phyloP scores from a whole-genome alignment of 2,113 vertebrate species.

The Poicephalus gulielmi region DNA sequence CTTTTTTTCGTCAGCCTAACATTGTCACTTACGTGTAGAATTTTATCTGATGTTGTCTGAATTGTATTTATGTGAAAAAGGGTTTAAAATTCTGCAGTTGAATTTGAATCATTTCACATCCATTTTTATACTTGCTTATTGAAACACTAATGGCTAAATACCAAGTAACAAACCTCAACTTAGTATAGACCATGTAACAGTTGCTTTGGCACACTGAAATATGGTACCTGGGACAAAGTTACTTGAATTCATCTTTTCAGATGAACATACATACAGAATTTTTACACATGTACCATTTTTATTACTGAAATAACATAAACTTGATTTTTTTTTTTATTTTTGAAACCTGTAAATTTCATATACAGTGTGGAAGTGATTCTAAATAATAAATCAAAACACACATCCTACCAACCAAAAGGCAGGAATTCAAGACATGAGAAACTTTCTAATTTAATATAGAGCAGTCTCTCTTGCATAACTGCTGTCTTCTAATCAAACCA shows the following conservation, averaged over 20 bases:
- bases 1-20: not conserved
- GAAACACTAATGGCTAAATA: not conserved
- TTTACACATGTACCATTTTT: not conserved
- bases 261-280: not conserved
- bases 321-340: conserved; percentile 1
- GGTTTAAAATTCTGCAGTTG: not conserved
- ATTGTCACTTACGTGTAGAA: not conserved
- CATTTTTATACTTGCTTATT: not conserved
- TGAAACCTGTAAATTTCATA: not conserved
- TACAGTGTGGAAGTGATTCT: not conserved
- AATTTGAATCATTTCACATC: not conserved
- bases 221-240: not conserved
- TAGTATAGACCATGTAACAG: not conserved
- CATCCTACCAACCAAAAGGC: not conserved
- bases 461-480: conserved; percentile 11
- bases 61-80: not conserved
- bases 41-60: not conserved
- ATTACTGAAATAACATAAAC: not conserved
- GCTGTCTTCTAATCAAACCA: conserved; percentile 15
- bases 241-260: not conserved
- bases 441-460: not conserved
- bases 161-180: not conserved
- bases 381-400: conserved; percentile 40
- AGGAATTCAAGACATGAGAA: not conserved
- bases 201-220: not conserved